Conservation (phyloP, 2,113 vertebrate species). For the Forbesichthys agassizii region DNA sequence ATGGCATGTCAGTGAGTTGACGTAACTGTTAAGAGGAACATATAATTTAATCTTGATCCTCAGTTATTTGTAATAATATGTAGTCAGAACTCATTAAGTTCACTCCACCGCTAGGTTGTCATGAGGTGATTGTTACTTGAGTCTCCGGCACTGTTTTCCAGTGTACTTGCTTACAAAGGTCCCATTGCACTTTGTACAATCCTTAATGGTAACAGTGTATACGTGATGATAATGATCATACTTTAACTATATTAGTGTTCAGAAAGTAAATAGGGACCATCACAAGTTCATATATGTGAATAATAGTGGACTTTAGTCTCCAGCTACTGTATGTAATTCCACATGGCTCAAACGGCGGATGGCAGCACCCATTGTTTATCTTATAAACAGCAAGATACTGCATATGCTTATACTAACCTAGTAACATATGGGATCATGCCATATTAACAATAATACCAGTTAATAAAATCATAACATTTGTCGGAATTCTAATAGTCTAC, state of each 20-base stretch:
- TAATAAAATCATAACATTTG: not conserved
- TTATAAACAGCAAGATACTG: constrained; percentile 37
- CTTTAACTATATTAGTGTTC: no score
- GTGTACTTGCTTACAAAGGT: not conserved
- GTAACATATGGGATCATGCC: constrained; percentile 16
- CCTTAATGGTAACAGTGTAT: no score
- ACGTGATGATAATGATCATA: no score
- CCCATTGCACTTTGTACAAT: no score
- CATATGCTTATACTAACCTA: constrained; percentile 18
- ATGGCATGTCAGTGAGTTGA: constrained; percentile 21
- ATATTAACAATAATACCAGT: not conserved
- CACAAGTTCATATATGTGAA: no score
- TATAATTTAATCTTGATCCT: not conserved
- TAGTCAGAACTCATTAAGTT: no score
- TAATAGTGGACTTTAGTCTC: constrained; percentile 28
- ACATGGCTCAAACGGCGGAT: constrained; percentile 49
- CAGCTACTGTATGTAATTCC: constrained; percentile 56
- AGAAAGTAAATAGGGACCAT: no score
- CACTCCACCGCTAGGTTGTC: not conserved
- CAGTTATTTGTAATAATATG: constrained; percentile 1
- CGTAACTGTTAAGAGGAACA: constrained; percentile 2
- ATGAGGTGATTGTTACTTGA: not conserved
- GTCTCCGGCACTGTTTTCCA: not conserved
- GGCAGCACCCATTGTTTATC: constrained; percentile 45
- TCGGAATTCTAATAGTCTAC: not conserved